Evolutionary conservation across 1,140 invertebrate species (phyloP).

Genomic region (Melitaea cinxia): DNA sequence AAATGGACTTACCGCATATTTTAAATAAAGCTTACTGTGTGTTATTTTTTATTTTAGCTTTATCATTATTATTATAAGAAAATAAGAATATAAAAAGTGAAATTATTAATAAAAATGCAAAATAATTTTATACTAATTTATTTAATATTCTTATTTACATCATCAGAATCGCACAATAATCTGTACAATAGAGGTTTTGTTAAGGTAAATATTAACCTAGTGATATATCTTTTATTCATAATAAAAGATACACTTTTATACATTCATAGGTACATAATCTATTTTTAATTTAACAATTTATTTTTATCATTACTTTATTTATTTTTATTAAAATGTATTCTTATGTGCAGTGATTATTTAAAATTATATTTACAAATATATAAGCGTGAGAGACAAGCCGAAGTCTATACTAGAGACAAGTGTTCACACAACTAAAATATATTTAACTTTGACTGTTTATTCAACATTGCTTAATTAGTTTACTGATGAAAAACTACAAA

Average conservation of each 20-base stretch:
- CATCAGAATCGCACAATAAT: slow-evolving; percentile 63
- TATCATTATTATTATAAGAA: too few species aligned
- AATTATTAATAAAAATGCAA: too few species aligned
- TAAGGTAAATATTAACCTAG: slow-evolving; percentile 50
- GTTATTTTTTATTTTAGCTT: too few species aligned
- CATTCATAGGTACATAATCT: slow-evolving; percentile 52
- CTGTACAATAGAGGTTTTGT: slow-evolving; percentile 60
- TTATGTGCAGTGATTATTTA: slow-evolving; percentile 67
- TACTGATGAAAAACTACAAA: neutral
- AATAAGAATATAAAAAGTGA: too few species aligned
- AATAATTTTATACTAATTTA: slow-evolving; percentile 70
- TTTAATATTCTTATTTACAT: slow-evolving; percentile 74
- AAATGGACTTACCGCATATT: too few species aligned
- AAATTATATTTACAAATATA: slow-evolving; percentile 69
- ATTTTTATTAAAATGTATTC: slow-evolving; percentile 26
- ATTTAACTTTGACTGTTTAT: neutral
- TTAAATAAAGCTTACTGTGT: too few species aligned
- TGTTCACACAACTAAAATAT: slow-evolving; percentile 6
- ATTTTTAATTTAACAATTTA: slow-evolving; percentile 52
- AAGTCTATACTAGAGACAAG: slow-evolving; percentile 44
- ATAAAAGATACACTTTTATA: slow-evolving; percentile 72
- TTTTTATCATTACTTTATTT: slow-evolving; percentile 49
- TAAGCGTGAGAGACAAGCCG: slow-evolving; percentile 75
- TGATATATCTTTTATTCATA: slow-evolving; percentile 66
- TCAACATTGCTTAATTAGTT: neutral